Conservation (phyloP, 2,888 invertebrate species). For the Tortricodes alternella region DNA sequence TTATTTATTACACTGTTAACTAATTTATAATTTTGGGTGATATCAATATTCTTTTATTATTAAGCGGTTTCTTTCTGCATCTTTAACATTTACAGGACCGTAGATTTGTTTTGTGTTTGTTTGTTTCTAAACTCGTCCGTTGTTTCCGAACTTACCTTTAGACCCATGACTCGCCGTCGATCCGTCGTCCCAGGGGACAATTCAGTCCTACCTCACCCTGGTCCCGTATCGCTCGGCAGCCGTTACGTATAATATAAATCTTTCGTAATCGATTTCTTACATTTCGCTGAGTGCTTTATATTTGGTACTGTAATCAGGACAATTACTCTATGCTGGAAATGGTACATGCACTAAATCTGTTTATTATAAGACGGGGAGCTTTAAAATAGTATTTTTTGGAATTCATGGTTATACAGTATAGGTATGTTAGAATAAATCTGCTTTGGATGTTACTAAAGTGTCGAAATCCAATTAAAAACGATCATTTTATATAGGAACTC, state of each 20-base stretch:
- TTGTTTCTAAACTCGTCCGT: neutral
- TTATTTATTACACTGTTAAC: too few species aligned
- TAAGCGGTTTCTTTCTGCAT: neutral
- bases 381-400: too few species aligned
- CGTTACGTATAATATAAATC: conserved; percentile 15
- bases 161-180: neutral
- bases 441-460: too few species aligned
- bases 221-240: neutral
- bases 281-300: conserved; percentile 23
- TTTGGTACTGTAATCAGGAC: conserved; percentile 11
- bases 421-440: too few species aligned
- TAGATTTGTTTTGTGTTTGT: neutral
- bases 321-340: conserved; percentile 4
- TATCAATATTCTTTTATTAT: too few species aligned
- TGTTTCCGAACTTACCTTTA: neutral
- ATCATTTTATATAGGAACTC: too few species aligned
- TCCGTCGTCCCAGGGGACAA: neutral
- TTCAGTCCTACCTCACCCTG: neutral
- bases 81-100: neutral
- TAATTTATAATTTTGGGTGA: too few species aligned
- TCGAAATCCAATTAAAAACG: too few species aligned
- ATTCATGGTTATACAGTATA: too few species aligned
- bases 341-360: neutral
- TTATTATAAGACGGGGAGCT: neutral
- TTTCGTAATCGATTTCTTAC: conserved; percentile 21